Evolutionary conservation across 2,888 invertebrate species (phyloP).

Genomic region (Leptinotarsa tumamoca): DNA sequence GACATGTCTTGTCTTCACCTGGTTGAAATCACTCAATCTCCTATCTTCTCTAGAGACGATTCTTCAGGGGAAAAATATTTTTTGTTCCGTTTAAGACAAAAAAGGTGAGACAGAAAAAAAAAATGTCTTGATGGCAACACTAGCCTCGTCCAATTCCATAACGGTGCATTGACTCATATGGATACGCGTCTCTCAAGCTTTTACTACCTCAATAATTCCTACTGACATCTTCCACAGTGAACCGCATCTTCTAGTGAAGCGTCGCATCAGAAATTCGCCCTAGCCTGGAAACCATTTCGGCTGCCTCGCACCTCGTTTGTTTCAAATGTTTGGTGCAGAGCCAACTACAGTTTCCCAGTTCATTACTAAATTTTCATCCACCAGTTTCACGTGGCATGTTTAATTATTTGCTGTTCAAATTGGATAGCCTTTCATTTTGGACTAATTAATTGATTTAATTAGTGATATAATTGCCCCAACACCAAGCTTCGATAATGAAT

Average conservation of each 20-base stretch:
- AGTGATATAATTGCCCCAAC: slow-evolving; percentile 36
- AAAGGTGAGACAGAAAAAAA: no score
- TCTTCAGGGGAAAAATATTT: no score
- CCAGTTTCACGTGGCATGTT: slow-evolving; percentile 41
- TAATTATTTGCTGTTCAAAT: slow-evolving; percentile 40
- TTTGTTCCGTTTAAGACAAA: no score
- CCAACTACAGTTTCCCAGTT: slow-evolving; percentile 35
- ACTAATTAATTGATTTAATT: slow-evolving; percentile 43
- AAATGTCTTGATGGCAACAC: no score
- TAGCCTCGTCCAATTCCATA: no score
- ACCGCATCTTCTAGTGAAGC: background rate
- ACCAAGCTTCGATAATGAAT: slow-evolving; percentile 30
- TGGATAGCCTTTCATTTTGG: slow-evolving; percentile 28
- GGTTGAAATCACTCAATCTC: no score
- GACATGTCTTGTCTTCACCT: no score
- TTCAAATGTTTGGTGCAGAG: slow-evolving; percentile 42
- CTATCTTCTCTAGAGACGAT: no score
- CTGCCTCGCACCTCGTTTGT: slow-evolving; percentile 37
- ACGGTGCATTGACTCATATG: no score
- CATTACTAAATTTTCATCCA: slow-evolving; percentile 37
- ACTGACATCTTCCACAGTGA: background rate
- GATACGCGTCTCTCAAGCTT: no score
- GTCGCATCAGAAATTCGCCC: background rate
- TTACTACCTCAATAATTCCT: no score
- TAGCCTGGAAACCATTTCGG: slow-evolving; percentile 32